Evolutionary conservation across 92 coral and sea anemone genomes (phyloP), one percentile per base, ranked within the genome.

Genomic region (Blastomussa wellsi): DNA sequence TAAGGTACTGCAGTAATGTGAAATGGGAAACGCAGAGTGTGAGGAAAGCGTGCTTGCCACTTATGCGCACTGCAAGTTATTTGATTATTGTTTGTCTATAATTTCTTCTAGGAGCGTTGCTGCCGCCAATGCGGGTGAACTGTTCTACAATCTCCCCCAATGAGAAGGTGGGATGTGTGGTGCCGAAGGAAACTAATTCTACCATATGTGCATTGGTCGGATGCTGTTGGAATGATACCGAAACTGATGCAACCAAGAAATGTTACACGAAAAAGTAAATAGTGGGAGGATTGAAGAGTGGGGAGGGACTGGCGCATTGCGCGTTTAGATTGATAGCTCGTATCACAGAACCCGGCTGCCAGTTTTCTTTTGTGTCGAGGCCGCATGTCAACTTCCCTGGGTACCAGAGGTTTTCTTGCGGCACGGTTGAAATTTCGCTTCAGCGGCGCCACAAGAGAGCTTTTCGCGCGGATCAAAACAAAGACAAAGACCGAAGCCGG

Each of bases 181-280:
- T 79, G 0, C 68, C 83, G 24, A 33, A 35, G 31, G 89, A 42
- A 51, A 87, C 90, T 24, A 84, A 88, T 26, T 37, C 72, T 26
- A 82, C 83, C 28, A 13, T 84, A 0, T 95, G 98, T 29, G 17
- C 0, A 0, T 81, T 71, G 0, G 78, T 87, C 10, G 94, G 92
- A 28, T 93, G 96, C 44, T 93, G 96, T 33, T 93, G 93, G 93
- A 80, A 93, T 72, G 29, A 22, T 1, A 0, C 66, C 0, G 79
- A 71, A 22, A 24, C 74, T 5, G 82, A 84, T 48, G 8, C 7
- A 26, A n/a, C 52, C 44, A 10, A 84, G 53, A 85, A 72, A 51
- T 77, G 90, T 48, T 82, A 65, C 16, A 90, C 90, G 4, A 78
- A 76, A 68, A 59, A 64, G 93, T 90, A 82, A 87, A 84, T 35